phyloP scores from a whole-genome alignment of 2,888 invertebrate species.

The Dryococelus australis region DNA sequence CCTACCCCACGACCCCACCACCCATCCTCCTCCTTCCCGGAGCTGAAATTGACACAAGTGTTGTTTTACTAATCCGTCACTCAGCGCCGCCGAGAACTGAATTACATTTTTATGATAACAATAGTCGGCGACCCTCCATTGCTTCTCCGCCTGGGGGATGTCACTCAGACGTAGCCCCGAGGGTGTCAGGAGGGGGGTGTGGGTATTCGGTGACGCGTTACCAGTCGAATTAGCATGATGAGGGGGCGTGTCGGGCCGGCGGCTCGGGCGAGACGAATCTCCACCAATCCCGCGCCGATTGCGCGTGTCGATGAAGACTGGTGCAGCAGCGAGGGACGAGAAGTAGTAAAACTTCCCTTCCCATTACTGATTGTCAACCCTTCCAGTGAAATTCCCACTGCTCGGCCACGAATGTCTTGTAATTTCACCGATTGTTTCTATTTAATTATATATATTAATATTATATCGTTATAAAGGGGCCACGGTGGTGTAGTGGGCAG shows the following conservation, averaged over 20 bases:
- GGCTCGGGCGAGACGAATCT: neutral
- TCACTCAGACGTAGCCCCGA: neutral
- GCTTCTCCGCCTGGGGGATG: neutral
- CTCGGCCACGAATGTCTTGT: no score
- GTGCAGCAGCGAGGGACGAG: neutral
- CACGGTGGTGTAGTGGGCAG: no score
- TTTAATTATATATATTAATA: no score
- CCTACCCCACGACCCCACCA: no score
- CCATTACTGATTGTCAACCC: no score
- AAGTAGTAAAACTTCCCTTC: no score
- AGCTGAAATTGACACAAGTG: neutral
- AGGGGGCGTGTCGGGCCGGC: neutral
- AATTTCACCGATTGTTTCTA: no score
- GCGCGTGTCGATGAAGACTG: neutral
- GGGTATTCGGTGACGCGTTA: neutral
- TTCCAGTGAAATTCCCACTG: no score
- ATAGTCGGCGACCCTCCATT: neutral
- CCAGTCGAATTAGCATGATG: conserved; percentile 1
- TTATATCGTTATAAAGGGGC: no score
- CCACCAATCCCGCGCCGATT: neutral
- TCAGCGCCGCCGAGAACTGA: neutral
- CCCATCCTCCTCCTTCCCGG: neutral
- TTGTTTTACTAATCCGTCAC: conserved; percentile 16
- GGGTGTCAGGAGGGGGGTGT: neutral
- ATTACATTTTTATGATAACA: neutral